phyloP scores from a whole-genome alignment of 2,888 invertebrate species.

The Argyresthia goedartella region DNA sequence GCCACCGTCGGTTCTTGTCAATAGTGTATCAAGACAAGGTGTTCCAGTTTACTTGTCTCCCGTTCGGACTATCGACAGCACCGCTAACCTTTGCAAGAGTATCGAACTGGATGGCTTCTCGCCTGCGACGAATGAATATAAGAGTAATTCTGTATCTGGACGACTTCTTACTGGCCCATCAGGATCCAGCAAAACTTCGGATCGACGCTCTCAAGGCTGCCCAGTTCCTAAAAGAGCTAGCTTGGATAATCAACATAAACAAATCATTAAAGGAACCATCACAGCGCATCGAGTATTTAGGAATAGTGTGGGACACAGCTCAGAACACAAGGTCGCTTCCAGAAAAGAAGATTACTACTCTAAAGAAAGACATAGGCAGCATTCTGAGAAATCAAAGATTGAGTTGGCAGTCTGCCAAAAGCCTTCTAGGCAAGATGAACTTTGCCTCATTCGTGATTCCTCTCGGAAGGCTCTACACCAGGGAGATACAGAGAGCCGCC shows the following conservation, averaged over 20 bases:
- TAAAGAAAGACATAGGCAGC: not conserved
- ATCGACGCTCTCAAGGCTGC: not conserved
- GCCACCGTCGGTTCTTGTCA: not conserved
- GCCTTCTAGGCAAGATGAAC: not conserved
- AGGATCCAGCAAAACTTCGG: not conserved
- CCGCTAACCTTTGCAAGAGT: no score
- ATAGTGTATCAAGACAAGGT: no score
- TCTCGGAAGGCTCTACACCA: not conserved
- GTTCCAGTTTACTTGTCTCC: no score
- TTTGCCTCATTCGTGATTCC: no score
- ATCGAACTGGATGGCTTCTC: not conserved
- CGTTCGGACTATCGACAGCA: no score
- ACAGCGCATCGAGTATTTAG: not conserved
- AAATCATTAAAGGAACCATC: not conserved
- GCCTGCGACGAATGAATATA: not conserved
- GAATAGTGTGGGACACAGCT: not conserved
- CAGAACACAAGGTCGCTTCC: not conserved
- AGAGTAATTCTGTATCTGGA: not conserved
- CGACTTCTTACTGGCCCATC: not conserved
- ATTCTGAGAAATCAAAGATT: not conserved
- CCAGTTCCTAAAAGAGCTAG: not conserved
- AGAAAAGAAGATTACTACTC: not conserved
- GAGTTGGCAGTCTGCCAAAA: not conserved
- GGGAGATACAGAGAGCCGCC: not conserved
- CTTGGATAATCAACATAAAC: not conserved